A percentile compares a stretch with the other conserved stretches of the same genome.
Evolutionary conservation across 2,888 invertebrate genomes (phyloP).

Genomic region (Chloroclysta siterata): DNA sequence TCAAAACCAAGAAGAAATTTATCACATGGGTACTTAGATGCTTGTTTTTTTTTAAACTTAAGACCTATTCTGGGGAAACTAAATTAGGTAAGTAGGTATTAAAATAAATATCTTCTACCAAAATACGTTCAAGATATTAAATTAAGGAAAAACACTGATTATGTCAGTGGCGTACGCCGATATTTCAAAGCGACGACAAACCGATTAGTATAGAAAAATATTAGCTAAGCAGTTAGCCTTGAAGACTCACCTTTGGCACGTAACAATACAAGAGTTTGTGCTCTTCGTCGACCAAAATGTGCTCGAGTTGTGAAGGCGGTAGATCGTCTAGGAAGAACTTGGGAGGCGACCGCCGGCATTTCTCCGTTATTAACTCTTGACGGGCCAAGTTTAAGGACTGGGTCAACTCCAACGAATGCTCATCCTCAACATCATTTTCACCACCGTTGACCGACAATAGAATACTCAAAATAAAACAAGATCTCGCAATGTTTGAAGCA

Average conservation of each 20-base stretch:
- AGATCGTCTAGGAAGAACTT: constrained; percentile 74
- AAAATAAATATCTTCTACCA: too few relatives aligned
- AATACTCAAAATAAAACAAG: constrained; percentile 59
- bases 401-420: constrained; percentile 85
- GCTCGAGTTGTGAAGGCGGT: constrained; percentile 87
- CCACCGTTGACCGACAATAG: constrained; percentile 63
- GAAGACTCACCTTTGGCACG: constrained; percentile 92
- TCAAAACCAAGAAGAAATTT: too few relatives aligned
- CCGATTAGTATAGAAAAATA: constrained; percentile 3
- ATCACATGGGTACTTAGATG: too few relatives aligned
- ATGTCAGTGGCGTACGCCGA: neutral
- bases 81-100: neutral
- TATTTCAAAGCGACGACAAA: constrained; percentile 19
- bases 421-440: constrained; percentile 57
- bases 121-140: neutral
- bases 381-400: constrained; percentile 87
- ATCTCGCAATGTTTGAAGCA: constrained; percentile 50
- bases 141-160: neutral
- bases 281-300: constrained; percentile 92
- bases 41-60: too few relatives aligned
- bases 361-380: constrained; percentile 86
- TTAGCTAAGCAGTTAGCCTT: constrained; percentile 38
- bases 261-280: constrained; percentile 96
- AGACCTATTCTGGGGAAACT: too few relatives aligned
- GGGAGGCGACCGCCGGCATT: constrained; percentile 83